Evolutionary conservation across 1,140 invertebrate species (phyloP).

Genomic region (Araneus ventricosus): DNA sequence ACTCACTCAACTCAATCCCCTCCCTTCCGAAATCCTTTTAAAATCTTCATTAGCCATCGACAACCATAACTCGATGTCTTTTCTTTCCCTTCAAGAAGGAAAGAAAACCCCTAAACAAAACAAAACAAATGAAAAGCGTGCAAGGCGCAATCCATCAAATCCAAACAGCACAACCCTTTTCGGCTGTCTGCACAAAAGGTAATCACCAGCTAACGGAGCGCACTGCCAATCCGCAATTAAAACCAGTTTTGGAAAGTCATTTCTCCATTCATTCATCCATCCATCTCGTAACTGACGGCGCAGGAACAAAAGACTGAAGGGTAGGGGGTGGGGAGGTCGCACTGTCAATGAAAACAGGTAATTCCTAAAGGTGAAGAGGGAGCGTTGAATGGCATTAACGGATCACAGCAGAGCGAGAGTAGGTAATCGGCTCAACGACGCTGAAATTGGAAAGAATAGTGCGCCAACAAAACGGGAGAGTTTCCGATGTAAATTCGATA

Average conservation of each 20-base stretch:
- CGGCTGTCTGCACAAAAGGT: conserved; percentile 23
- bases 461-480: not conserved
- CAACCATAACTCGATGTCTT: too few relatives aligned
- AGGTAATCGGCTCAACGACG: not conserved
- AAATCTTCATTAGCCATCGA: not conserved
- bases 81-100: not conserved
- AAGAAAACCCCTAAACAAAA: not conserved
- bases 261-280: not conserved
- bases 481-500: not conserved
- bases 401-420: not conserved
- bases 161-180: conserved; percentile 13
- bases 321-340: not conserved
- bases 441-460: not conserved
- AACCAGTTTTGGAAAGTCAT: conserved; percentile 19
- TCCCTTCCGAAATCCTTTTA: not conserved
- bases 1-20: too few relatives aligned
- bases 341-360: conserved; percentile 26
- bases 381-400: conserved; percentile 7
- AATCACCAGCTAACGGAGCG: conserved; percentile 6
- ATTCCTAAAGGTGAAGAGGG: conserved; percentile 2
- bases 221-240: conserved; percentile 14
- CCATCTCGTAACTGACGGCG: conserved; percentile 3
- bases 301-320: not conserved
- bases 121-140: not conserved
- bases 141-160: conserved; percentile 11